These are phyloP conservation scores for Neomonachus schauinslandi DNA, from an alignment of 2,113 vertebrate species.

Conservation along the genomic window DNA sequence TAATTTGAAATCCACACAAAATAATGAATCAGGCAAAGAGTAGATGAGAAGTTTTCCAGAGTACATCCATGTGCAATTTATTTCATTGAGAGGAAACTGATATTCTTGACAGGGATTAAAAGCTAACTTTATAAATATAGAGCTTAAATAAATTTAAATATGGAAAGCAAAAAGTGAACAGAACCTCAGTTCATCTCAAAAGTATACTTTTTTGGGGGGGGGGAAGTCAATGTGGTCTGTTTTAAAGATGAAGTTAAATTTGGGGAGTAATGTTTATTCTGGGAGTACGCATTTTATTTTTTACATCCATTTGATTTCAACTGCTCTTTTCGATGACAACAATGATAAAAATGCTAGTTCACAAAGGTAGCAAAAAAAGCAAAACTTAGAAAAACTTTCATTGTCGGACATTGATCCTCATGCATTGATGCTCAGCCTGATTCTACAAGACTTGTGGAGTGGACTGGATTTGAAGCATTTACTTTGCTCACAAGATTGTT, in stretches of 20 bases:
- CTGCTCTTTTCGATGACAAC: not conserved
- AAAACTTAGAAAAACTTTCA: not conserved
- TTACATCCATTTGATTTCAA: not conserved
- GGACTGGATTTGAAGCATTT: not conserved
- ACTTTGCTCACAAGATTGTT: not conserved
- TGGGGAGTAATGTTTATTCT: not conserved
- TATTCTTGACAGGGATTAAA: not conserved
- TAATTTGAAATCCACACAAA: not conserved
- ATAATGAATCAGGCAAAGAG: not conserved
- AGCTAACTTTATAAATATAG: not conserved
- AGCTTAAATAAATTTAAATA: not conserved
- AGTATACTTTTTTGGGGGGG: not conserved
- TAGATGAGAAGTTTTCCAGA: not conserved
- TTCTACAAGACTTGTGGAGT: not conserved
- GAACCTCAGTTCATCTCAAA: not conserved
- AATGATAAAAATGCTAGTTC: not conserved
- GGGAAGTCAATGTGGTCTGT: not conserved
- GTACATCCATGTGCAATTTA: not conserved
- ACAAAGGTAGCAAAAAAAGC: not conserved
- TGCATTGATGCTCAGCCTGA: not conserved
- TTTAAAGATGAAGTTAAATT: conserved; percentile 37
- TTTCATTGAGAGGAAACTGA: not conserved
- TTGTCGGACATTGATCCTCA: not conserved
- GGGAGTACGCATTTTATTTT: not conserved
- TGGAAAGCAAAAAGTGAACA: not conserved